A percentile compares a stretch with the other conserved stretches of the same genome.
Conservation (phyloP, 2,888 invertebrate genomes). For the Nebria brevicollis region DNA sequence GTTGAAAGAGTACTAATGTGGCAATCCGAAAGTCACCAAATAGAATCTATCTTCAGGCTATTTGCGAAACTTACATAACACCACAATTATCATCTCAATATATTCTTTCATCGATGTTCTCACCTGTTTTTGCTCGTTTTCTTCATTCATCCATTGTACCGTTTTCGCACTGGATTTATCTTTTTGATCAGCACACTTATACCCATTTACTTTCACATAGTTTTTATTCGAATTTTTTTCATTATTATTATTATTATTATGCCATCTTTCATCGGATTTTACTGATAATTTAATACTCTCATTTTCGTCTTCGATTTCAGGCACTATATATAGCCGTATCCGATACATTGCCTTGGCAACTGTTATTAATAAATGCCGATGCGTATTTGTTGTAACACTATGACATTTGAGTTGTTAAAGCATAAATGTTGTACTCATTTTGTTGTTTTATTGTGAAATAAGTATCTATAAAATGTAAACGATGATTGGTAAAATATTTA, state of each 20-base stretch:
- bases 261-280: background rate
- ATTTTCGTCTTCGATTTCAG: slow-evolving; percentile 48
- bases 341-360: slow-evolving; percentile 50
- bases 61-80: background rate
- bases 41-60: background rate
- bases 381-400: background rate
- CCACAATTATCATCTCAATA: background rate
- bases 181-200: background rate
- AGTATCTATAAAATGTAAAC: too few species aligned
- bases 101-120: background rate
- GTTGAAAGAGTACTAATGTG: background rate
- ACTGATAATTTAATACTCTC: background rate
- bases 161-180: background rate
- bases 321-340: slow-evolving; percentile 53
- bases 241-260: background rate
- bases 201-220: background rate
- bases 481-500: too few species aligned
- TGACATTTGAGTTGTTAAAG: background rate
- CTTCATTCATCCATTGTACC: background rate
- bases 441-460: too few species aligned
- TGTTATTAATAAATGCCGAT: background rate
- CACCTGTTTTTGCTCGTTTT: background rate
- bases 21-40: slow-evolving; percentile 1
- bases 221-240: background rate
- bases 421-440: background rate